phyloP scores from a whole-genome alignment of 2,888 invertebrate species.

The Melipona beecheii region DNA sequence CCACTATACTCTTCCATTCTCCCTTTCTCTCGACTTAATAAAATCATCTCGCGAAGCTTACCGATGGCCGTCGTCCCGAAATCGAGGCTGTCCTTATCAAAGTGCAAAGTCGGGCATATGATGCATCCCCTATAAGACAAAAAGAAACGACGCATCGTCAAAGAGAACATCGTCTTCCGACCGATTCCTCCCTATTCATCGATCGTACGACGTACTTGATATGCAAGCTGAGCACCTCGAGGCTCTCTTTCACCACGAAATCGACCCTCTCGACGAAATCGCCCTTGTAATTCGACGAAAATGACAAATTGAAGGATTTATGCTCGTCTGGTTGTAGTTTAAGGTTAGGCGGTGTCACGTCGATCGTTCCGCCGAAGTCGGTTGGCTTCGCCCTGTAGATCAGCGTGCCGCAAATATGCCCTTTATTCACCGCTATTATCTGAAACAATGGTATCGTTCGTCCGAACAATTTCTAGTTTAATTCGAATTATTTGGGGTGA shows the following conservation, averaged over 20 bases:
- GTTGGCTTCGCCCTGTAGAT: constrained; percentile 84
- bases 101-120: constrained; percentile 86
- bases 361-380: constrained; percentile 86
- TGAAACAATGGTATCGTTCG: constrained; percentile 42
- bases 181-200: neutral
- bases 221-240: constrained; percentile 85
- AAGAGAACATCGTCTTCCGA: constrained; percentile 9
- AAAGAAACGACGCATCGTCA: constrained; percentile 27
- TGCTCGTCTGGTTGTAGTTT: constrained; percentile 85
- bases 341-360: constrained; percentile 84
- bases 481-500: neutral
- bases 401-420: constrained; percentile 87
- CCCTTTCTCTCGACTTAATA: neutral
- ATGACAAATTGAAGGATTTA: constrained; percentile 86
- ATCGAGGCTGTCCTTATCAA: constrained; percentile 85
- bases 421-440: constrained; percentile 81
- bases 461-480: neutral
- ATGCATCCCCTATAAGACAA: constrained; percentile 86
- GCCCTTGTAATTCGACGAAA: constrained; percentile 86
- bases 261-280: constrained; percentile 87
- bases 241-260: constrained; percentile 87
- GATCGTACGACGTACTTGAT: constrained; percentile 85
- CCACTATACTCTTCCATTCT: neutral
- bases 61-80: constrained; percentile 87
- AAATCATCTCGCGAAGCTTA: constrained; percentile 72